Conservation (phyloP, 2,888 invertebrate genomes). For the Torymus texanus region DNA sequence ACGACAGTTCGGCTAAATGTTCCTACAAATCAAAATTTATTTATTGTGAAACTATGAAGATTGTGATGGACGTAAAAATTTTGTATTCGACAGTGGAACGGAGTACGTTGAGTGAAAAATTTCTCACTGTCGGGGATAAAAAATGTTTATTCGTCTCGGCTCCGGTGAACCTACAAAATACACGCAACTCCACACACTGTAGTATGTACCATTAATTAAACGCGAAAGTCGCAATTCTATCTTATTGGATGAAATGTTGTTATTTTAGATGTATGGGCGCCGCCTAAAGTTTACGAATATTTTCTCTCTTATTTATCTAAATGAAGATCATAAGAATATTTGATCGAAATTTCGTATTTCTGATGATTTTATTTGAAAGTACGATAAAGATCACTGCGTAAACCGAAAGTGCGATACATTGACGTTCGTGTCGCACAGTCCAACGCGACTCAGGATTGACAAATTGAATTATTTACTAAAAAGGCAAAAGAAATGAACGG, state of each 20-base stretch:
- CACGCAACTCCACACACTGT: conserved; percentile 33
- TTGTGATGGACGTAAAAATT: conserved; percentile 59
- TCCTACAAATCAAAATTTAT: conserved; percentile 59
- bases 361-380: not conserved
- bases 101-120: conserved; percentile 49
- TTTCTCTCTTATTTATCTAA: not conserved
- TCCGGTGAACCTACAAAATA: conserved; percentile 17
- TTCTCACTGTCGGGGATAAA: not conserved
- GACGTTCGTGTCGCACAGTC: not conserved
- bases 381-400: not conserved
- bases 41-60: conserved; percentile 56
- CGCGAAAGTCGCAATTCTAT: conserved; percentile 47
- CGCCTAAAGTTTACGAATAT: conserved; percentile 24
- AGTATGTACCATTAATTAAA: conserved; percentile 54
- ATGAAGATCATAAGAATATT: not conserved
- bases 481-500: conserved; percentile 1
- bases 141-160: conserved; percentile 24
- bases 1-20: conserved; percentile 59
- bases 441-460: conserved; percentile 9
- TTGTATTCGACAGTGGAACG: conserved; percentile 53
- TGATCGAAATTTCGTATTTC: too few relatives aligned
- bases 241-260: conserved; percentile 49
- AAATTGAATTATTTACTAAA: conserved; percentile 2
- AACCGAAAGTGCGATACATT: not conserved
- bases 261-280: conserved; percentile 53